These are phyloP conservation scores for Neosilurus hyrtlii DNA, from an alignment of 2,797 vertebrate genomes.

Conservation along the genomic window DNA sequence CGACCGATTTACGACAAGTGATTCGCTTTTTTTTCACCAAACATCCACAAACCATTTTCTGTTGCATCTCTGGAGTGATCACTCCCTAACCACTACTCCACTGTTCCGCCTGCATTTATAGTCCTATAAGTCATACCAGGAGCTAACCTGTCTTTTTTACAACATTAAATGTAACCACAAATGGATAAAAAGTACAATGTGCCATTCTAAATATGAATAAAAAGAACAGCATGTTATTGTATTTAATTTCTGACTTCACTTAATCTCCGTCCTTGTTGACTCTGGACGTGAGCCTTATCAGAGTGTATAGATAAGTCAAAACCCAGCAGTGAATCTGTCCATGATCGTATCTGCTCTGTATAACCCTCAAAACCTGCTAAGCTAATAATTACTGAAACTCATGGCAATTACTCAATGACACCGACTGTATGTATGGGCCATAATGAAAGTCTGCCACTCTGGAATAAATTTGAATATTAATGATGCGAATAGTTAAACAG, in stretches of 20 bases:
- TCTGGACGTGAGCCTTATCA: not conserved
- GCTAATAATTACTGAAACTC: constrained; percentile 14
- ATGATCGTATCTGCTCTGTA: constrained; percentile 29
- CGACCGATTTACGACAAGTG: too few species aligned
- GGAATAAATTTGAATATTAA: constrained; percentile 42
- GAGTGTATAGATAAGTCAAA: constrained; percentile 1
- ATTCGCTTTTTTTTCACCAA: too few species aligned
- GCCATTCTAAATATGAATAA: not conserved
- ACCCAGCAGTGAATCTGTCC: not conserved
- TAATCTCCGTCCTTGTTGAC: not conserved
- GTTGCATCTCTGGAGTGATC: too few species aligned
- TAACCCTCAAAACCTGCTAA: constrained; percentile 14
- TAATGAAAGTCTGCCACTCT: constrained; percentile 39
- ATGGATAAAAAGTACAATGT: not conserved
- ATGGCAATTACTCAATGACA: constrained; percentile 29
- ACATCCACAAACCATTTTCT: too few species aligned
- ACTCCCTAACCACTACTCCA: too few species aligned
- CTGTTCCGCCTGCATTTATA: too few species aligned
- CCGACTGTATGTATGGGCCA: constrained; percentile 13
- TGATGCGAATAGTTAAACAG: constrained; percentile 28
- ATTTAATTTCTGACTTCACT: not conserved
- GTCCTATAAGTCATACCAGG: too few species aligned
- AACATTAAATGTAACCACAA: not conserved
- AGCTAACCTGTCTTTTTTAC: too few species aligned
- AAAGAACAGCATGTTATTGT: not conserved